Conservation (phyloP, 2,888 invertebrate species). For the Cheilosia vulpina region DNA sequence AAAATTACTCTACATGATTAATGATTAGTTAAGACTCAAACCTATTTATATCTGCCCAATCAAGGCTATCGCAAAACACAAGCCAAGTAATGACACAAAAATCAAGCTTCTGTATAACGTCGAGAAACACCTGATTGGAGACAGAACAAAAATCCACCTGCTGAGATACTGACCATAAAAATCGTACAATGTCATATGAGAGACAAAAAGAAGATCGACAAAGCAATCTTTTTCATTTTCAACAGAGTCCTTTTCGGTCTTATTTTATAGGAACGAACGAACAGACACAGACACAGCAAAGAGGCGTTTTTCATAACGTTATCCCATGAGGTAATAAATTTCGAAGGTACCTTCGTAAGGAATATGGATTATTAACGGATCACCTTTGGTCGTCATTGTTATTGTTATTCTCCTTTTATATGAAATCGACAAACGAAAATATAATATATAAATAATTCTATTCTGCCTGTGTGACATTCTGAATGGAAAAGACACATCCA, state of each 20-base stretch:
- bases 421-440: slow-evolving; percentile 11
- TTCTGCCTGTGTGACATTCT: neutral
- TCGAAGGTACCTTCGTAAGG: slow-evolving; percentile 42
- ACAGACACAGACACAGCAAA: neutral
- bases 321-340: slow-evolving; percentile 56
- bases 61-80: slow-evolving; percentile 34
- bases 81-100: slow-evolving; percentile 22
- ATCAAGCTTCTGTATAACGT: slow-evolving; percentile 51
- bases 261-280: neutral
- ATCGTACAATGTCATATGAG: slow-evolving; percentile 10
- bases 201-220: neutral
- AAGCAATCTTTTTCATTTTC: neutral
- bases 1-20: neutral
- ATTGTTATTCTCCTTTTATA: slow-evolving; percentile 2
- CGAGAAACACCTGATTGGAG: slow-evolving; percentile 17
- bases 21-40: neutral
- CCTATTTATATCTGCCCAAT: neutral
- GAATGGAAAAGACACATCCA: slow-evolving; percentile 25
- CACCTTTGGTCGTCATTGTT: slow-evolving; percentile 22
- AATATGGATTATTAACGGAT: slow-evolving; percentile 33
- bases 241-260: slow-evolving; percentile 15
- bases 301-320: slow-evolving; percentile 64
- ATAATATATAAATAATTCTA: slow-evolving; percentile 45
- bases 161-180: slow-evolving; percentile 38
- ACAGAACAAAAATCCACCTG: slow-evolving; percentile 50